These are phyloP conservation scores for Sebastes flavidus DNA, from an alignment of 2,797 vertebrate species.

Conservation along the genomic window DNA sequence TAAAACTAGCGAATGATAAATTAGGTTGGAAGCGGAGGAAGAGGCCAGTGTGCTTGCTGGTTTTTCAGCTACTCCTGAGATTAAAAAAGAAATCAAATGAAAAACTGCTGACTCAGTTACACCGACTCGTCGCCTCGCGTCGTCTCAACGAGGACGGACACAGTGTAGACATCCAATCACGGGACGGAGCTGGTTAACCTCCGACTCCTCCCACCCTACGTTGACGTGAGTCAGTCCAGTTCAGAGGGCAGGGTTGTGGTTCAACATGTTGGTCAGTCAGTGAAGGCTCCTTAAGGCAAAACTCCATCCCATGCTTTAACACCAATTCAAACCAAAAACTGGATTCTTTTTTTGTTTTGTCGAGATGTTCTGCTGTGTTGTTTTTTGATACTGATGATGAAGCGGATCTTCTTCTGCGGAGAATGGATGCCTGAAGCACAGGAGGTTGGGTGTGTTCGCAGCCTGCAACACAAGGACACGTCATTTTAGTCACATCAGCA, in stretches of 20 bases:
- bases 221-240: slow-evolving; percentile 24
- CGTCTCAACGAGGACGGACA: slow-evolving; percentile 17
- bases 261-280: slow-evolving; percentile 74
- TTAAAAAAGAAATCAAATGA: slow-evolving; percentile 54
- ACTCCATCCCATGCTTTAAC: slow-evolving; percentile 79
- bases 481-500: not conserved
- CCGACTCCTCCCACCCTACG: slow-evolving; percentile 9
- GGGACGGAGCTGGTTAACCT: not conserved
- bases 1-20: not conserved
- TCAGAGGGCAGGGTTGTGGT: slow-evolving; percentile 70
- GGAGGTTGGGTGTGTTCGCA: slow-evolving; percentile 75
- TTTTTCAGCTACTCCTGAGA: slow-evolving; percentile 77
- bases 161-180: slow-evolving; percentile 36
- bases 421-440: slow-evolving; percentile 81
- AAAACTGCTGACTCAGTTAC: slow-evolving; percentile 47
- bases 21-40: not conserved
- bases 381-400: slow-evolving; percentile 60
- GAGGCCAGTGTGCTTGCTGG: slow-evolving; percentile 58
- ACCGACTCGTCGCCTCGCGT: not conserved
- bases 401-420: slow-evolving; percentile 66
- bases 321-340: slow-evolving; percentile 53
- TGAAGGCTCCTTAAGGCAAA: slow-evolving; percentile 90
- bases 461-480: slow-evolving; percentile 74
- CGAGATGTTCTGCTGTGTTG: slow-evolving; percentile 34
- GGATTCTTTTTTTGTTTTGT: slow-evolving; percentile 19